phyloP scores from a whole-genome alignment of 92 coral and sea anemone species.

The Pocillopora grandis region DNA sequence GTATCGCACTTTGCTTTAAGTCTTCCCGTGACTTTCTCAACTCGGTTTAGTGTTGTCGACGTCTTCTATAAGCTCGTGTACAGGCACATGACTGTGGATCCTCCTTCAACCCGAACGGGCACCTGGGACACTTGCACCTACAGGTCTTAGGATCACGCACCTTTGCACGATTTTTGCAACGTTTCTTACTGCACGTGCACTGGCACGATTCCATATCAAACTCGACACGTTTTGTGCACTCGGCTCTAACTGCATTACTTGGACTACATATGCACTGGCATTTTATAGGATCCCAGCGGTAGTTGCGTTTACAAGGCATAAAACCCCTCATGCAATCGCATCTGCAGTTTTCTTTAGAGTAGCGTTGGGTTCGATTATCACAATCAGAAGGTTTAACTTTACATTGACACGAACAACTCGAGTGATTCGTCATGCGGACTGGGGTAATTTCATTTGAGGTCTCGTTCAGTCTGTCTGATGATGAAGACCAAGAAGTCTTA shows the following conservation, averaged over 20 bases:
- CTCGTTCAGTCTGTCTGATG: neutral
- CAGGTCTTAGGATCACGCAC: conserved; percentile 21
- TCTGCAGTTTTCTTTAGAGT: conserved; percentile 23
- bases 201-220: conserved; percentile 21
- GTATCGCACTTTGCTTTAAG: too few relatives aligned
- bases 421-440: conserved; percentile 64
- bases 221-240: conserved; percentile 20
- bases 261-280: conserved; percentile 41
- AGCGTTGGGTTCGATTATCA: conserved; percentile 56
- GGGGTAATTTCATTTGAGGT: neutral
- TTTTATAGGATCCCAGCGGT: conserved; percentile 22
- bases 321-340: conserved; percentile 21
- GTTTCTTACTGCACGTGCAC: conserved; percentile 30
- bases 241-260: neutral
- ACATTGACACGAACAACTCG: conserved; percentile 70
- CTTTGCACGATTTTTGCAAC: neutral
- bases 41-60: neutral
- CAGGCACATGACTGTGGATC: conserved; percentile 11
- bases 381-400: conserved; percentile 62
- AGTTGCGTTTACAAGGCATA: neutral
- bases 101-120: neutral
- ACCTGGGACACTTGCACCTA: conserved; percentile 17
- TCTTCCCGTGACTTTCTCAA: too few relatives aligned
- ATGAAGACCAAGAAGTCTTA: conserved; percentile 20
- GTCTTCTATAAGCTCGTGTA: neutral